phyloP scores from a whole-genome alignment of 53 echinoderm and acorn worm genomes.

The Echinometra lucunter region DNA sequence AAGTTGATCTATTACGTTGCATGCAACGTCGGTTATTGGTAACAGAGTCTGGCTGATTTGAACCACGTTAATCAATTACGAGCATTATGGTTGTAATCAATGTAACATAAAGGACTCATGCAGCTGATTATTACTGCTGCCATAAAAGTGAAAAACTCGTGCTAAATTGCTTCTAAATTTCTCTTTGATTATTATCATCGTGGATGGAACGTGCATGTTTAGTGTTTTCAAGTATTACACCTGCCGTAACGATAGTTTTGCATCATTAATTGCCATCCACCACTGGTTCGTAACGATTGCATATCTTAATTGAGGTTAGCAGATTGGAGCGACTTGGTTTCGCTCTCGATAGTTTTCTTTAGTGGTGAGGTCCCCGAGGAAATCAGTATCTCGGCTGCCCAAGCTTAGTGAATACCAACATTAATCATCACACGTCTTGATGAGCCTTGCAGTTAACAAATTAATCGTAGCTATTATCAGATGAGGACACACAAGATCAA shows the following conservation, averaged over 20 bases:
- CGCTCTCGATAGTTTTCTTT: not conserved
- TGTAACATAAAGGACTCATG: not conserved
- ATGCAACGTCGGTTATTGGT: not conserved
- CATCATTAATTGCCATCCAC: conserved; percentile 43
- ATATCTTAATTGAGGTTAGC: conserved; percentile 41
- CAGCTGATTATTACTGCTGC: not conserved
- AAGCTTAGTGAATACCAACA: not conserved
- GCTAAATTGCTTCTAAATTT: not conserved
- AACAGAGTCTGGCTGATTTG: conserved; percentile 14
- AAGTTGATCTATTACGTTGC: not conserved
- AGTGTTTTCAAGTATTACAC: conserved; percentile 15
- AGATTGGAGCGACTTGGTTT: conserved; percentile 22
- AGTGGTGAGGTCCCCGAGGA: not conserved
- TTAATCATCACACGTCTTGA: conserved; percentile 15
- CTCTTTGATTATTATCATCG: not conserved
- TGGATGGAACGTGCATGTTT: not conserved
- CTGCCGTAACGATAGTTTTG: not conserved
- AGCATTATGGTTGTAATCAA: not conserved
- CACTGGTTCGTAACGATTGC: not conserved
- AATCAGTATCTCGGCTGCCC: not conserved
- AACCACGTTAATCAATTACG: conserved; percentile 45
- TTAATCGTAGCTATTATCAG: not conserved
- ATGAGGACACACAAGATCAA: not conserved
- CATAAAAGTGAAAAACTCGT: not conserved
- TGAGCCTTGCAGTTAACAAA: not conserved